A percentile compares a stretch with the other conserved stretches of the same genome.
phyloP scores from a whole-genome alignment of 2,888 invertebrate species.

The Sericinus montela region DNA sequence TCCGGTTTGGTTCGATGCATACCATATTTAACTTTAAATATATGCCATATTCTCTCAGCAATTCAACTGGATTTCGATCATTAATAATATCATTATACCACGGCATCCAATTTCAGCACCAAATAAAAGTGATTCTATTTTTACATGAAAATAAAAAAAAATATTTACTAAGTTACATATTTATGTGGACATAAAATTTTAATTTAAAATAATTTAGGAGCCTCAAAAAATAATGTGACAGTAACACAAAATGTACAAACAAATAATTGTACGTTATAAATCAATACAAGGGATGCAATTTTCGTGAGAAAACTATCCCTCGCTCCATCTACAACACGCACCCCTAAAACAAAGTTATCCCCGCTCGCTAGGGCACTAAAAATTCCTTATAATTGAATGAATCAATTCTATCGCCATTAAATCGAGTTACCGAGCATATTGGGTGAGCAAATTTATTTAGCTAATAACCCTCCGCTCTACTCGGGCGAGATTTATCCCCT shows the following conservation, averaged over 20 bases:
- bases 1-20: no score
- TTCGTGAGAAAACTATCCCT: constrained; percentile 71
- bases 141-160: no score
- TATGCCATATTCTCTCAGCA: no score
- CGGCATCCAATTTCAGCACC: no score
- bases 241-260: constrained; percentile 16
- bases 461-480: constrained; percentile 63
- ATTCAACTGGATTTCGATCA: no score
- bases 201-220: not conserved
- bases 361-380: constrained; percentile 71
- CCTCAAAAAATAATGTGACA: constrained; percentile 11
- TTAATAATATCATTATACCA: no score
- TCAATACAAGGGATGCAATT: constrained; percentile 48
- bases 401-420: constrained; percentile 79
- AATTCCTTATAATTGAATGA: constrained; percentile 79
- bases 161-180: no score
- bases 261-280: constrained; percentile 34
- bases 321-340: constrained; percentile 24
- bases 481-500: constrained; percentile 53
- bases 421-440: constrained; percentile 79
- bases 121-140: no score
- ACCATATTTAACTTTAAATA: no score
- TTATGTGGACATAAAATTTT: no score
- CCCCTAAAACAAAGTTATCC: constrained; percentile 75
- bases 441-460: constrained; percentile 78